Evolutionary conservation across 2,113 vertebrate genomes (phyloP).

Genomic region (Eudyptes chrysolophus): DNA sequence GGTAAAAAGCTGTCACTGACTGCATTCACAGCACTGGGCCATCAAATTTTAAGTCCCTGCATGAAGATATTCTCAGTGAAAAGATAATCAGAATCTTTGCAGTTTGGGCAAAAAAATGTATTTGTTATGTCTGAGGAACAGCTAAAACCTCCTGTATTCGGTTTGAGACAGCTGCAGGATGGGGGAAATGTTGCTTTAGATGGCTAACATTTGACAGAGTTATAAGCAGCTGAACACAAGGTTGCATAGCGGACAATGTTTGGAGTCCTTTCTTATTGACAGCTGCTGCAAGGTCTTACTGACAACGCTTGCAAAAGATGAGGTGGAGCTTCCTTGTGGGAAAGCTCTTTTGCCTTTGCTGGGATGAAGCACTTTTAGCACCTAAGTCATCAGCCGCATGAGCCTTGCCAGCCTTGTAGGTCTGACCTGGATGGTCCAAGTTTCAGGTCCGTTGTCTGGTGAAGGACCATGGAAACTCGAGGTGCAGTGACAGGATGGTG

Average conservation of each 20-base stretch:
- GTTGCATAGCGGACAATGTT: not conserved
- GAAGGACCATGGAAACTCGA: not conserved
- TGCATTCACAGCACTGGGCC: not conserved
- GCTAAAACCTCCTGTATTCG: not conserved
- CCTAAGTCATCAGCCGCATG: not conserved
- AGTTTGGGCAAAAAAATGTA: not conserved
- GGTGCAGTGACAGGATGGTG: not conserved
- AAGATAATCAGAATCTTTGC: not conserved
- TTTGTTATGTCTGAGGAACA: not conserved
- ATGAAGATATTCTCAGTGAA: not conserved
- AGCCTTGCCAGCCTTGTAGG: not conserved
- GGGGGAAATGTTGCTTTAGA: not conserved
- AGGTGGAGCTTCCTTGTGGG: not conserved
- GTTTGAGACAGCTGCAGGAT: not conserved
- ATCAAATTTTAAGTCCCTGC: not conserved
- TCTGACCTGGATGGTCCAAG: not conserved
- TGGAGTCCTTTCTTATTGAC: not conserved
- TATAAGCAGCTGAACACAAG: not conserved
- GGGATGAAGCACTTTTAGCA: not conserved
- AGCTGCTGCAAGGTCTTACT: not conserved
- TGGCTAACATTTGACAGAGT: not conserved
- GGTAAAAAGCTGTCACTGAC: not conserved
- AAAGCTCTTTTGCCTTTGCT: not conserved
- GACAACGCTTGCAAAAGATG: not conserved
- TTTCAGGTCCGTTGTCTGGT: not conserved